Evolutionary conservation across 2,113 vertebrate species (phyloP), one percentile per base, ranked within the genome.

Genomic region (Neopipo cinnamomea): DNA sequence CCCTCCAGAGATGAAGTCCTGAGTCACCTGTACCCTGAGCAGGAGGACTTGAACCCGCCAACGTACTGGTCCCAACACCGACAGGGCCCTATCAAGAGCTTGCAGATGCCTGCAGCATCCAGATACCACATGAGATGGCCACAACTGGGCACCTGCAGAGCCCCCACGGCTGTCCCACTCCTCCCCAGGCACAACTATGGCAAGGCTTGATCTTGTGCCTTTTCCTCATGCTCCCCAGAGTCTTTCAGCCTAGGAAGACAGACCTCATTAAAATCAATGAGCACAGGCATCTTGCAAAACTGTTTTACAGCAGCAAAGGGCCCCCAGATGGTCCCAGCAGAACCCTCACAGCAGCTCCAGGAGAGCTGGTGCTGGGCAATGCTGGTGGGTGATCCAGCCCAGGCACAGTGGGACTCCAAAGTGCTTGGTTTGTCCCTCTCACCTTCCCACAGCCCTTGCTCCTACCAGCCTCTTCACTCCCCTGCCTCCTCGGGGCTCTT

Each of bases 141-240:
- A 2, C 6, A 3, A 33, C 27, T 0, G 6, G 96, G 92, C 90
- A 78, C 85, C 66, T 11, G 14, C 25, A 4, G 74, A 88, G 75
- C 41, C 30, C 11, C 47, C 5, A 3, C 0, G 0, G 67, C 72
- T 24, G n/a, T 46, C 53, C 35, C 8, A 0, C 53, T 73, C 33
- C 58, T 37, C 68, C 53, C 39, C 59, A 56, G 37, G 39, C 63
- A 3, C 56, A 35, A 23, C 49, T 31, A 18, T 1, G 2, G 3
- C 52, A 24, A 42, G n/a, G 31, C 25, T 25, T 33, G 16, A 14
- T 3, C 82, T 31, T 20, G 3, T 5, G 8, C 76, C 95, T 68
- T 28, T 35, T 88, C 71, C 79, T 73, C 58, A 53, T 39, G 9
- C 41, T 89, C 28, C 28, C 73, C 30, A 24, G n/a, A 27, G 33